phyloP scores from a whole-genome alignment of 2,888 invertebrate genomes.

The Rugalucina vietnamica region DNA sequence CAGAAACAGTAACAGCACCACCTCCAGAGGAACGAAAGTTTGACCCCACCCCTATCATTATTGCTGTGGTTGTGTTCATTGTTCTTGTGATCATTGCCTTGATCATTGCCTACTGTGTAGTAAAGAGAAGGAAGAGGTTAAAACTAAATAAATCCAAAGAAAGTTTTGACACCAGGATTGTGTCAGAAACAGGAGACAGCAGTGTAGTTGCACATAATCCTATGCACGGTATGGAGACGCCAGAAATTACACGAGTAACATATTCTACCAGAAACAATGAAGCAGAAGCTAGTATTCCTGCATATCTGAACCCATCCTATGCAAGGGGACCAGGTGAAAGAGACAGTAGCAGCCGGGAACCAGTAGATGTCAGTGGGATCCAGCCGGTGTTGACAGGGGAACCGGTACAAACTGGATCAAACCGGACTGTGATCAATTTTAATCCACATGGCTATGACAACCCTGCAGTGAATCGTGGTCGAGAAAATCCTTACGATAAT shows the following conservation, averaged over 20 bases:
- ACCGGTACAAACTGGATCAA: not conserved
- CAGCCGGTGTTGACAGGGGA: not conserved
- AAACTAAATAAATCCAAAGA: slow-evolving; percentile 19
- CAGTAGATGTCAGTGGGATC: slow-evolving; percentile 7
- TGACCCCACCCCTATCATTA: slow-evolving; percentile 47
- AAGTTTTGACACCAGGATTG: slow-evolving; percentile 33
- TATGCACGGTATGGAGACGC: slow-evolving; percentile 37
- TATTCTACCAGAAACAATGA: slow-evolving; percentile 8
- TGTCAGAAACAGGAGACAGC: slow-evolving; percentile 34
- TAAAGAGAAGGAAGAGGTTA: not conserved
- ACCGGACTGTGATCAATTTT: slow-evolving; percentile 11
- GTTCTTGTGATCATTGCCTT: slow-evolving; percentile 47
- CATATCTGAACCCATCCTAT: slow-evolving; percentile 21
- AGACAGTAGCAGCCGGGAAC: not conserved
- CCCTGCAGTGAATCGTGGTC: not conserved
- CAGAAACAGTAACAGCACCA: slow-evolving; percentile 8
- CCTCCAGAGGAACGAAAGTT: slow-evolving; percentile 22
- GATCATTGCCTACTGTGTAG: slow-evolving; percentile 22
- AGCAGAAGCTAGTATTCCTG: not conserved
- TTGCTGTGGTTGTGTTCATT: slow-evolving; percentile 51
- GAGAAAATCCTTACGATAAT: not conserved
- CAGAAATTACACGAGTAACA: slow-evolving; percentile 35
- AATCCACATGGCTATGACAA: slow-evolving; percentile 16
- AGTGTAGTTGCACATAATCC: slow-evolving; percentile 35
- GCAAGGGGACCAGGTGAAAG: not conserved